Conservation (phyloP, 2,797 vertebrate species). For the Pachyuromys duprasi region DNA sequence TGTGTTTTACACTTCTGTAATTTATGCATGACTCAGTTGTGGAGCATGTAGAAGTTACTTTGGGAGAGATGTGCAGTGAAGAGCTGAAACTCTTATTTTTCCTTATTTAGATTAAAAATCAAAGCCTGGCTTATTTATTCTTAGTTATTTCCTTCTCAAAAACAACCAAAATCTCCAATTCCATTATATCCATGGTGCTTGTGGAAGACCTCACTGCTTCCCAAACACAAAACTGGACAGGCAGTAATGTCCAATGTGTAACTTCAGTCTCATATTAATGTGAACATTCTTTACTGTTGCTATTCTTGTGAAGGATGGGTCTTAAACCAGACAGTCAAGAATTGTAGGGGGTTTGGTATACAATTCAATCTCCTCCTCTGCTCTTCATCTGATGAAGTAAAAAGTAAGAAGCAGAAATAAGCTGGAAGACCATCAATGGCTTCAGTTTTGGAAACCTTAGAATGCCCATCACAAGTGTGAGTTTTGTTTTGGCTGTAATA, state of each 20-base stretch:
- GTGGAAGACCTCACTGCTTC: not conserved
- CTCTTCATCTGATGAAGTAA: not conserved
- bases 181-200: not conserved
- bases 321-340: not conserved
- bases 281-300: not conserved
- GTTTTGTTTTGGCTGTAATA: not conserved
- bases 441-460: fast-evolving
- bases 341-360: not conserved
- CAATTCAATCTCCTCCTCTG: not conserved
- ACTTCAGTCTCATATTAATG: not conserved
- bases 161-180: not conserved
- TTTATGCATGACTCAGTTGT: not conserved
- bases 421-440: not conserved
- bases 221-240: not conserved
- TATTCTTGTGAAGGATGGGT: not conserved
- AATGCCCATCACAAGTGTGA: not conserved
- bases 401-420: not conserved
- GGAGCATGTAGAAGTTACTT: not conserved
- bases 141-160: not conserved
- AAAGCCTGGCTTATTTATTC: not conserved
- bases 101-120: not conserved
- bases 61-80: not conserved
- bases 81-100: not conserved
- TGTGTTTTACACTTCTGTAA: not conserved
- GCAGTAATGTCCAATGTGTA: not conserved